A percentile compares a stretch with the other conserved stretches of the same genome.
These are phyloP conservation scores for Sinonovacula constricta DNA, from an alignment of 1,140 invertebrate species.

Conservation along the genomic window DNA sequence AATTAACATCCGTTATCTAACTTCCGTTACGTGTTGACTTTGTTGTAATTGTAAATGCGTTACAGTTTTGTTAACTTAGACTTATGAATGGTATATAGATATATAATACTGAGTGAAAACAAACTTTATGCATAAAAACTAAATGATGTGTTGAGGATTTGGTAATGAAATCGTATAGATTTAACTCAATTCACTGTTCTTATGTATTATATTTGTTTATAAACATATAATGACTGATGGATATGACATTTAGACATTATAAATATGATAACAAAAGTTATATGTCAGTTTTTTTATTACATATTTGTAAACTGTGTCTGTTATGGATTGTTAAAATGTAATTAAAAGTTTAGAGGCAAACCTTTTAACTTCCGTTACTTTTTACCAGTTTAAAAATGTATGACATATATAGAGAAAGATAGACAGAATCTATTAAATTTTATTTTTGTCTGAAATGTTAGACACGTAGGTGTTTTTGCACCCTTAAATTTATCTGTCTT, in stretches of 20 bases:
- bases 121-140: neutral
- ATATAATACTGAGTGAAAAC: neutral
- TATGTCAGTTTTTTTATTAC: constrained; percentile 8
- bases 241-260: constrained; percentile 11
- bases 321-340: constrained; percentile 9
- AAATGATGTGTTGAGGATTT: neutral
- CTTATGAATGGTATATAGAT: neutral
- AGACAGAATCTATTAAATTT: too few relatives aligned
- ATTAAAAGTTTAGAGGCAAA: constrained; percentile 10
- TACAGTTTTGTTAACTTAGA: neutral
- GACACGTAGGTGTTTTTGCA: too few relatives aligned
- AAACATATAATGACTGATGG: neutral
- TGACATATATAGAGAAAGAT: too few relatives aligned
- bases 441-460: too few relatives aligned
- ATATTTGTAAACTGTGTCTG: neutral
- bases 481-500: too few relatives aligned
- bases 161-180: neutral
- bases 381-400: too few relatives aligned
- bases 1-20: constrained; percentile 6
- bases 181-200: constrained; percentile 1
- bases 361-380: too few relatives aligned
- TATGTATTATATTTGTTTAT: constrained; percentile 12
- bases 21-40: neutral
- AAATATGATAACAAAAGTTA: constrained; percentile 6
- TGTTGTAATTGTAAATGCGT: neutral